phyloP scores from a whole-genome alignment of 2,797 vertebrate species.

The Furcifer pardalis region DNA sequence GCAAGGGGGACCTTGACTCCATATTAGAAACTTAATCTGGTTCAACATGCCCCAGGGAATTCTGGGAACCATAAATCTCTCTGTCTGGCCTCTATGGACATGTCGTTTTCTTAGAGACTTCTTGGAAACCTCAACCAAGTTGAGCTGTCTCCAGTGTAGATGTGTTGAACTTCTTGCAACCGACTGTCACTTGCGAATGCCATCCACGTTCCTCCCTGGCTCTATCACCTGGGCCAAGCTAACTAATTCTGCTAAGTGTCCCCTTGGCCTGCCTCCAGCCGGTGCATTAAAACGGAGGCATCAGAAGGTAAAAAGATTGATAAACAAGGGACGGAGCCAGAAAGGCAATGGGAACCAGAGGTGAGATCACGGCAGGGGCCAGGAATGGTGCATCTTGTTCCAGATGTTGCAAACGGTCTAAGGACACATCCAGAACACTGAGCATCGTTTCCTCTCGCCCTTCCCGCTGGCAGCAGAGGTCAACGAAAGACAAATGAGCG shows the following conservation, averaged over 20 bases:
- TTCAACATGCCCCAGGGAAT: neutral
- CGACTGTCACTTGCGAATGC: no score
- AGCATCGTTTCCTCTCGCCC: neutral
- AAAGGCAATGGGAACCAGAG: neutral
- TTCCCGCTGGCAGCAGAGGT: neutral
- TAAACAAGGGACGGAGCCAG: neutral
- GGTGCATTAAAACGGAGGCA: neutral
- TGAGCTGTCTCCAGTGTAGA: no score
- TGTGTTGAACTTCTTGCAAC: rapidly evolving
- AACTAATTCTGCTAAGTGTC: constrained; percentile 14
- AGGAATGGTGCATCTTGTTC: neutral
- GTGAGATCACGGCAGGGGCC: neutral
- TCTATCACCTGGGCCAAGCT: no score
- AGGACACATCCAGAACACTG: neutral
- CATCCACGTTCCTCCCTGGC: rapidly evolving
- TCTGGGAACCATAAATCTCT: neutral
- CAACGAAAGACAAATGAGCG: neutral
- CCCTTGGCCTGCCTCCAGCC: neutral
- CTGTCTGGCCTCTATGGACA: neutral
- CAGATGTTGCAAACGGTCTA: neutral
- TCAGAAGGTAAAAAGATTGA: neutral
- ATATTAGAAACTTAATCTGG: neutral
- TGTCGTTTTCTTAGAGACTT: neutral
- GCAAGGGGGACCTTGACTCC: no score
- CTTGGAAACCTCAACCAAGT: neutral